A percentile compares a stretch with the other conserved stretches of the same genome.
phyloP scores from a whole-genome alignment of 2,888 invertebrate species.

The Caenorhabditis macrosperma region DNA sequence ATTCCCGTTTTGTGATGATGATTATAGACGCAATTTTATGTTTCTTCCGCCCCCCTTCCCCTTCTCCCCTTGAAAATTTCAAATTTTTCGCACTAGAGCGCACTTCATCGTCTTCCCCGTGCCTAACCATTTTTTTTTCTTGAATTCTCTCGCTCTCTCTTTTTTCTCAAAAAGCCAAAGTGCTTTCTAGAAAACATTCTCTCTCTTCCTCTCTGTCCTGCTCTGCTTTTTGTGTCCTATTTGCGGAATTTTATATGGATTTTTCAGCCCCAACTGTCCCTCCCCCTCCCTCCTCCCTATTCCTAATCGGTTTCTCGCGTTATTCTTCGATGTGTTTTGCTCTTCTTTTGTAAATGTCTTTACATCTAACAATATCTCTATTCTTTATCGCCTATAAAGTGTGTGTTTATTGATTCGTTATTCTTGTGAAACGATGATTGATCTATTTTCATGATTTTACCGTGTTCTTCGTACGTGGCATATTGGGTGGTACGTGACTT shows the following conservation, averaged over 20 bases:
- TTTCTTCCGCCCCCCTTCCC: constrained; percentile 15
- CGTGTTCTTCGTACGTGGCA: not conserved
- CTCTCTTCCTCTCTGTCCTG: constrained; percentile 2
- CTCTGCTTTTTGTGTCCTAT: not conserved
- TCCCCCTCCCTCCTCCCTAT: too few relatives aligned
- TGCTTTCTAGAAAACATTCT: constrained; percentile 38
- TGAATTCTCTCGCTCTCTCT: too few relatives aligned
- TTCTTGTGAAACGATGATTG: too few relatives aligned
- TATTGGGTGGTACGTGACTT: too few relatives aligned
- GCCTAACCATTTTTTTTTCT: not conserved
- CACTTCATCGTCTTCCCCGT: not conserved
- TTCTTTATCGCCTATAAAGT: too few relatives aligned
- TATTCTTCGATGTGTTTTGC: too few relatives aligned
- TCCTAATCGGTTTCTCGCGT: too few relatives aligned
- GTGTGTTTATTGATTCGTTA: too few relatives aligned
- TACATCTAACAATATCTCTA: too few relatives aligned
- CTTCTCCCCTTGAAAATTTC: constrained; percentile 18
- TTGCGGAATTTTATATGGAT: not conserved
- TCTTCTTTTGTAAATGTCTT: too few relatives aligned
- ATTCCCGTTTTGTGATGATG: constrained; percentile 29
- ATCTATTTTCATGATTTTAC: not conserved
- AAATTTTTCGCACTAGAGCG: constrained; percentile 14
- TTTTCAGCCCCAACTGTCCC: not conserved
- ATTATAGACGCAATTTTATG: constrained; percentile 33
- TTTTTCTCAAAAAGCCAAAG: constrained; percentile 26